A percentile compares a stretch with the other conserved stretches of the same genome.
Conservation (phyloP, 2,113 vertebrate species). For the Neomonachus schauinslandi region DNA sequence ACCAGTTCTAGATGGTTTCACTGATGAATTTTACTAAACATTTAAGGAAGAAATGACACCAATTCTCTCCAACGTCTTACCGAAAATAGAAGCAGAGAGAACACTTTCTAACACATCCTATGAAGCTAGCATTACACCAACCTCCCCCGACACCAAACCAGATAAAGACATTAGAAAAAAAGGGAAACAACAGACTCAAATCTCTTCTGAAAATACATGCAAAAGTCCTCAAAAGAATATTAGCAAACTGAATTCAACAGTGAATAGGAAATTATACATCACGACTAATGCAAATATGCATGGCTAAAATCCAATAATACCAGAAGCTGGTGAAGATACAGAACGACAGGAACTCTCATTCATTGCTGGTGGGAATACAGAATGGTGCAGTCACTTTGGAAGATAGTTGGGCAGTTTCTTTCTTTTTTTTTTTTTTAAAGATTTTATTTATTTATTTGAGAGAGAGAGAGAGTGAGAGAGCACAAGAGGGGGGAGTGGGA, state of each 20-base stretch:
- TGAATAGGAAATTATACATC: background rate
- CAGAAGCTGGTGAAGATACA: background rate
- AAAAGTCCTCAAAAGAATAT: slow-evolving; percentile 1
- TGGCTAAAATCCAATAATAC: background rate
- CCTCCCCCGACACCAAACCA: background rate
- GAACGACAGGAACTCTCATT: background rate
- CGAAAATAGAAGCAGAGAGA: background rate
- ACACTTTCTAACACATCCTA: background rate
- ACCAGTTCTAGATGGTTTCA: background rate
- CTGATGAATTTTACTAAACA: background rate
- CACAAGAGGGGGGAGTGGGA: too few species aligned
- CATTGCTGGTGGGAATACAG: background rate
- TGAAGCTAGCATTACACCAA: background rate
- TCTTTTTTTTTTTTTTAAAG: too few species aligned
- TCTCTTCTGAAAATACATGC: background rate
- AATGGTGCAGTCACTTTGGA: background rate
- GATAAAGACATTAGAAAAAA: background rate
- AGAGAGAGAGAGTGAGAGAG: too few species aligned
- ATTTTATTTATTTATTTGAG: too few species aligned
- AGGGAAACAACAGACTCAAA: background rate
- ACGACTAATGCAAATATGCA: background rate
- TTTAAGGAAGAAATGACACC: background rate
- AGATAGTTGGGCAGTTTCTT: slow-evolving; percentile 16
- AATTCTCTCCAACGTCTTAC: background rate
- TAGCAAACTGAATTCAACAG: background rate